phyloP scores from a whole-genome alignment of 2,888 invertebrate species.

The Epinotia ramella region DNA sequence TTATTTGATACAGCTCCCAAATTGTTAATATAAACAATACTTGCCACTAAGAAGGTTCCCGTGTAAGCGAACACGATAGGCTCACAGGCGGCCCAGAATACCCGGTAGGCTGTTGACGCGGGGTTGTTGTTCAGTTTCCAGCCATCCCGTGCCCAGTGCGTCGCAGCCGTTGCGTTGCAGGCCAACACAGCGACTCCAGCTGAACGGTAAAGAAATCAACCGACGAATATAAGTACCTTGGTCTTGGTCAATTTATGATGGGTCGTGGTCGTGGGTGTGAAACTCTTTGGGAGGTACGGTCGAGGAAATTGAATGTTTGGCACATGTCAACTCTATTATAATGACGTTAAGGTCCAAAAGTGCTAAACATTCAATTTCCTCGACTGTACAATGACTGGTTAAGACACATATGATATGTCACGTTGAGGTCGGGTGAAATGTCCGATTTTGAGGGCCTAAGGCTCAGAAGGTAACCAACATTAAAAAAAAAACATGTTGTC shows the following conservation, averaged over 20 bases:
- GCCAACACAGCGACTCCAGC: slow-evolving; percentile 76
- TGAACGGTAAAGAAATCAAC: slow-evolving; percentile 50
- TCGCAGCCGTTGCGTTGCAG: slow-evolving; percentile 76
- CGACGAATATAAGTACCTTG: background rate
- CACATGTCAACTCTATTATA: too few relatives aligned
- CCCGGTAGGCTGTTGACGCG: slow-evolving; percentile 73
- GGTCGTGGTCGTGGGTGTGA: background rate
- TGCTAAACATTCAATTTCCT: too few relatives aligned
- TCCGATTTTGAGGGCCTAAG: too few relatives aligned
- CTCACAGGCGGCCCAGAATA: slow-evolving; percentile 74
- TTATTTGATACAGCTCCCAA: too few relatives aligned
- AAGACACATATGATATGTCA: background rate
- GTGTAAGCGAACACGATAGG: slow-evolving; percentile 76
- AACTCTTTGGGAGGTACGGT: background rate
- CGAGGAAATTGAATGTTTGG: too few relatives aligned
- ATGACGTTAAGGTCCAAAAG: too few relatives aligned
- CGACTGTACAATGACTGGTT: background rate
- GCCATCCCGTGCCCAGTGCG: slow-evolving; percentile 68
- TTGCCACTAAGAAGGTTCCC: slow-evolving; percentile 76
- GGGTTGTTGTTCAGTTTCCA: slow-evolving; percentile 77
- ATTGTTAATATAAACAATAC: slow-evolving; percentile 24
- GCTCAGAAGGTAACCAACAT: too few relatives aligned
- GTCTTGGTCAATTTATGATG: background rate
- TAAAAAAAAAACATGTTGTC: too few relatives aligned
- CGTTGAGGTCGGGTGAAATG: too few relatives aligned